phyloP scores from a whole-genome alignment of 2,113 vertebrate species.

The Ifrita kowaldi region DNA sequence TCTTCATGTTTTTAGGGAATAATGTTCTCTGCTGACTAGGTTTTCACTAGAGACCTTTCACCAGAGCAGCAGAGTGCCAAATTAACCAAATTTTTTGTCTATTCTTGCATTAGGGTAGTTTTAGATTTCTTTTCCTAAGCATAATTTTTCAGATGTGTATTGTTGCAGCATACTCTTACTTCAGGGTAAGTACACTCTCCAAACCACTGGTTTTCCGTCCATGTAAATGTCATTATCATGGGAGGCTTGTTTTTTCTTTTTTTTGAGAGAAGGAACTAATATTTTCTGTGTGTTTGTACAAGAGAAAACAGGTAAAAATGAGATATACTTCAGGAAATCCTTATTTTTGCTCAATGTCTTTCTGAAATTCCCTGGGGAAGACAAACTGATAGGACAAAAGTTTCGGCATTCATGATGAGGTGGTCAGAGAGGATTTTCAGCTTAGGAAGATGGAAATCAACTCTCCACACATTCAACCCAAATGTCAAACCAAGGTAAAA shows the following conservation, averaged over 20 bases:
- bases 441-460: background rate
- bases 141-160: background rate
- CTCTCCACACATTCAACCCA: fast-evolving
- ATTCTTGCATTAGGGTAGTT: background rate
- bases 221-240: background rate
- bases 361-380: background rate
- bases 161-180: background rate
- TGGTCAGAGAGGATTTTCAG: background rate
- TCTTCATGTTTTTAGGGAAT: background rate
- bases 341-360: background rate
- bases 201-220: background rate
- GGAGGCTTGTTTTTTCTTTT: background rate
- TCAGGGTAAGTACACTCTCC: background rate
- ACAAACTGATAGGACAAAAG: background rate
- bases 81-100: background rate
- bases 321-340: background rate
- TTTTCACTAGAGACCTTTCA: background rate
- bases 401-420: background rate
- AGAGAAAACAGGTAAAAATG: background rate
- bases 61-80: background rate
- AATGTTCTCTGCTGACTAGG: background rate
- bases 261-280: fast-evolving
- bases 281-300: background rate
- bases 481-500: background rate
- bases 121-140: background rate